Evolutionary conservation across 2,797 vertebrate genomes (phyloP), one percentile per base, ranked within the genome.

Genomic region (Takifugu ocellatus): DNA sequence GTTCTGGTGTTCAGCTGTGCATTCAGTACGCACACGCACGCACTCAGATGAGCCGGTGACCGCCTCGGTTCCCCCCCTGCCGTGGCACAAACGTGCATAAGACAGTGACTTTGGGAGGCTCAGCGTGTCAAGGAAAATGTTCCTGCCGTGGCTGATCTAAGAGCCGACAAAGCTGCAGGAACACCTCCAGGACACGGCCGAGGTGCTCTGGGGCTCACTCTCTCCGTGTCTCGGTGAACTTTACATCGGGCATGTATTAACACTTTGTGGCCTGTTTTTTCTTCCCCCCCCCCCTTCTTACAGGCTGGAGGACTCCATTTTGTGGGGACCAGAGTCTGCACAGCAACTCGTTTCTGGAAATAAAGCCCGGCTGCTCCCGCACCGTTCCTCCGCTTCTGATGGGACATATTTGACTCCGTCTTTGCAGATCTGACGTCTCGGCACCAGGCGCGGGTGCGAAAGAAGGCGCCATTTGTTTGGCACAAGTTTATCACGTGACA

Each of bases 241-340:
- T 83, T 74, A 61, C 56, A 73, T 68, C 71, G 76, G 63, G 61
- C 72, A 63, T 70, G 25, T 46, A 66, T 82, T 78, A 79, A 84
- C 79, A 83, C 83, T 85, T 81, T 76, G 75, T 77, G 84, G 84
- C 84, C 84, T 85, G 77, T 63, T 25, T 15, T 61, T 64, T 53
- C 43, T 51, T 49, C 5, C 14, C 50, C 65, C 63, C 63, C 56
- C 5, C 48, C 52, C 69, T 66, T 63, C 60, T 70, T 71, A 68
- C 47, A 76, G 71, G 74, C 78, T 76, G 70, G 72, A 84, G 70
- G 72, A 91, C 90, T 93, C 92, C 91, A 92, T 92, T 91, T 92
- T 92, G 90, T 88, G 87, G 84, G 74, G 75, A 74, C 62, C 77
- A 81, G 84, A 10, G 75, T 76, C 68, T 64, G 49, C 62, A 75